Evolutionary conservation across 2,888 invertebrate species (phyloP).

Genomic region (Calameuta filiformis): DNA sequence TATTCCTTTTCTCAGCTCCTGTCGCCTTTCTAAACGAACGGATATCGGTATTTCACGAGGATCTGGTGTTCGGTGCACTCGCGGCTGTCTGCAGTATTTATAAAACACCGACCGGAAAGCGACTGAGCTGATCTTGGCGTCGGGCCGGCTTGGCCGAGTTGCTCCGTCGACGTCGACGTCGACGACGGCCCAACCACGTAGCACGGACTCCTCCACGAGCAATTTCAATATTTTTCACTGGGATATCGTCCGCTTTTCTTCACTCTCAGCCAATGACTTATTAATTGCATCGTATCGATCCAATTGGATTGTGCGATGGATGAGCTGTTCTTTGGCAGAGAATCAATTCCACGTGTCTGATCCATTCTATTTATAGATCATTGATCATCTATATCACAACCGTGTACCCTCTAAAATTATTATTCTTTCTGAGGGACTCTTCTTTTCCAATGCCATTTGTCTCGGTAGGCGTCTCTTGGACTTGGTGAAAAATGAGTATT

Average conservation of each 20-base stretch:
- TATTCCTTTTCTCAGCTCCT: background rate
- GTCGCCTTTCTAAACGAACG: background rate
- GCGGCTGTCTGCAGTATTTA: slow-evolving; percentile 62
- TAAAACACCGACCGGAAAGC: slow-evolving; percentile 65
- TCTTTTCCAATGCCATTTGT: background rate
- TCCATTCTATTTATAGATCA: background rate
- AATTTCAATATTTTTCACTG: background rate
- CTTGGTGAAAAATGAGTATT: too few relatives aligned
- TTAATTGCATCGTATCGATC: background rate
- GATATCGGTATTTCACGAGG: background rate
- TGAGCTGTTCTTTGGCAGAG: background rate
- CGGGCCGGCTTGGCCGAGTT: slow-evolving; percentile 58
- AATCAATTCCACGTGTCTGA: background rate
- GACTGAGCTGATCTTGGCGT: slow-evolving; percentile 64
- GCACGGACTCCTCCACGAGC: background rate
- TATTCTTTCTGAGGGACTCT: background rate
- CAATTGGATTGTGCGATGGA: background rate
- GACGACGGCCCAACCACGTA: slow-evolving; percentile 17
- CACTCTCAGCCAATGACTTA: background rate
- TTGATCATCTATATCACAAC: background rate
- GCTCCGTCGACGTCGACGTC: slow-evolving; percentile 35
- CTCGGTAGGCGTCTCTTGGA: too few relatives aligned
- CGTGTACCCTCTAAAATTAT: background rate
- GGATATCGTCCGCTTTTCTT: background rate
- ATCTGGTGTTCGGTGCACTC: slow-evolving; percentile 47